A percentile compares a stretch with the other conserved stretches of the same genome.
These are phyloP conservation scores for Epinephelus fuscoguttatus DNA, from an alignment of 2,113 vertebrate species.

Conservation along the genomic window DNA sequence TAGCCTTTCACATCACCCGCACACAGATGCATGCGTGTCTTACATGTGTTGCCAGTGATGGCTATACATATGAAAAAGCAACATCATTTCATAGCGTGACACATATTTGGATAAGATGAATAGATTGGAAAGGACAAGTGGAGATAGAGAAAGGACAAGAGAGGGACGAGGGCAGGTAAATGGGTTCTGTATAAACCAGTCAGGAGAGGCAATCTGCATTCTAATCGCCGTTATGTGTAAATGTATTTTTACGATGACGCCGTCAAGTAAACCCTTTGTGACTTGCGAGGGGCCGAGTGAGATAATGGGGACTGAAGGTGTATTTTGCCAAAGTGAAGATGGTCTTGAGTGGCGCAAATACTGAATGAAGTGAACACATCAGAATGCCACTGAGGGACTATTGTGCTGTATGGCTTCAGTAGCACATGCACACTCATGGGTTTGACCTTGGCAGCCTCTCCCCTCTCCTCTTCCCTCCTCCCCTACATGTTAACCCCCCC, in stretches of 20 bases:
- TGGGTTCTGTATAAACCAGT: conserved; percentile 10
- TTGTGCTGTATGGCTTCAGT: conserved; percentile 43
- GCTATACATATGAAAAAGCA: conserved; percentile 52
- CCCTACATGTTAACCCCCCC: conserved; percentile 44
- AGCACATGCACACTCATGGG: conserved; percentile 58
- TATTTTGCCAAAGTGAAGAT: neutral
- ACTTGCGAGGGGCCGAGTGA: neutral
- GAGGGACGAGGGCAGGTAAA: conserved; percentile 26
- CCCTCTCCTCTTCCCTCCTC: conserved; percentile 8
- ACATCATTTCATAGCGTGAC: conserved; percentile 59
- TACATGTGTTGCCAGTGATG: conserved; percentile 34
- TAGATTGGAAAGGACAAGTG: conserved; percentile 33
- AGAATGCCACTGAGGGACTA: conserved; percentile 28
- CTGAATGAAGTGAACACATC: conserved; percentile 16
- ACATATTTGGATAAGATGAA: conserved; percentile 61
- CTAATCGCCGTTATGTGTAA: conserved; percentile 28
- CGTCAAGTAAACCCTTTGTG: conserved; percentile 20
- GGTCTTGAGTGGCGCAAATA: neutral
- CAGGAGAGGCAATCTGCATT: conserved; percentile 58
- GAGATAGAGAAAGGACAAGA: conserved; percentile 15
- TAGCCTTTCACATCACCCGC: conserved; percentile 17
- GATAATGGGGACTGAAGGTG: conserved; percentile 12
- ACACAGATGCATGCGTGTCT: neutral
- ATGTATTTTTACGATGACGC: conserved; percentile 3
- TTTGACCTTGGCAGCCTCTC: conserved; percentile 75